phyloP scores from a whole-genome alignment of 1,140 invertebrate species.

The Vollenhovia emeryi region DNA sequence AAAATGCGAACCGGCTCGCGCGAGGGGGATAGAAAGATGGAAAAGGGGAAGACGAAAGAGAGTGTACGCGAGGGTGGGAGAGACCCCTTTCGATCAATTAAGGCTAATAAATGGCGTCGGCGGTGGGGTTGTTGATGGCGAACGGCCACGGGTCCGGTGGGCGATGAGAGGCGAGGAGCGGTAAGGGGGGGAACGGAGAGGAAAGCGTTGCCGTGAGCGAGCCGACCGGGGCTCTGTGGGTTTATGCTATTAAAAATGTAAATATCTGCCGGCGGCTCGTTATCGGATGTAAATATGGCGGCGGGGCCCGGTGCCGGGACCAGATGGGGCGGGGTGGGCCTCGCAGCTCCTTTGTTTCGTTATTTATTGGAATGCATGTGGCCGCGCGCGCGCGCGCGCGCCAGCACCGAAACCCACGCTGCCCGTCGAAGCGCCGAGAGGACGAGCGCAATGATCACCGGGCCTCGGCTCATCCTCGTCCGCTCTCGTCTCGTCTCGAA shows the following conservation, averaged over 20 bases:
- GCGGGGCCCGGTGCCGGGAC: slow-evolving; percentile 59
- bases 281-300: slow-evolving; percentile 84
- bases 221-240: slow-evolving; percentile 76
- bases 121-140: slow-evolving; percentile 70
- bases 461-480: neutral
- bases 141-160: slow-evolving; percentile 47
- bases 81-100: slow-evolving; percentile 83
- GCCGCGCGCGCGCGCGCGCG: slow-evolving; percentile 31
- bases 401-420: slow-evolving; percentile 64
- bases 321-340: slow-evolving; percentile 71
- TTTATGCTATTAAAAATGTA: slow-evolving; percentile 85
- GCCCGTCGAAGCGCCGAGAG: neutral
- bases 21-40: slow-evolving; percentile 32
- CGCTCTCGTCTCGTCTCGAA: slow-evolving; percentile 17
- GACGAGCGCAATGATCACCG: slow-evolving; percentile 20
- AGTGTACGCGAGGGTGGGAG: neutral
- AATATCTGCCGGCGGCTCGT: slow-evolving; percentile 84
- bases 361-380: slow-evolving; percentile 82
- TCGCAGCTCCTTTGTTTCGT: slow-evolving; percentile 81
- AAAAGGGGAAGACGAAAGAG: neutral
- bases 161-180: slow-evolving; percentile 56
- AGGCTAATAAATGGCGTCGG: slow-evolving; percentile 83
- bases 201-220: slow-evolving; percentile 70
- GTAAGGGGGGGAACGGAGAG: slow-evolving; percentile 70
- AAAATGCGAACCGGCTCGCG: slow-evolving; percentile 67